These are phyloP conservation scores for Grus americana DNA, from an alignment of 2,113 vertebrate species.

Conservation along the genomic window DNA sequence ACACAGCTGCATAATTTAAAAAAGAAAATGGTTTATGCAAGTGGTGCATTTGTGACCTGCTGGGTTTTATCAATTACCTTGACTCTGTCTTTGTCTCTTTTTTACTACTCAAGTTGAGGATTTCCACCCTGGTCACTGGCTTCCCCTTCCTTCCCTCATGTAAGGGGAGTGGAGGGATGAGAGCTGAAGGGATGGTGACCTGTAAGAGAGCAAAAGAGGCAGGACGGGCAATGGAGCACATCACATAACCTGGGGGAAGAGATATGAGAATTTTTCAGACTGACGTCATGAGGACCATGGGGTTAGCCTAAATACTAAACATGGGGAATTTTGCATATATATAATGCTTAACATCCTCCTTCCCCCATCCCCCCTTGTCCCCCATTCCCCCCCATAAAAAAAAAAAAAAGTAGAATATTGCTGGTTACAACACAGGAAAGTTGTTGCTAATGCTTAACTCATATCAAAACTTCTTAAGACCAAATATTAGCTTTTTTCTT, in stretches of 20 bases:
- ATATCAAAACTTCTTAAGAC: background rate
- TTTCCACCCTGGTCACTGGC: background rate
- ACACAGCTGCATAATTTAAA: background rate
- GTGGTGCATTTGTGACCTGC: background rate
- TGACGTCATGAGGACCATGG: background rate
- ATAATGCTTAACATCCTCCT: background rate
- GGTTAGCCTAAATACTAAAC: background rate
- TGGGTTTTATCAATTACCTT: background rate
- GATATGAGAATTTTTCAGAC: background rate
- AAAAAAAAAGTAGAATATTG: background rate
- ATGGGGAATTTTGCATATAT: background rate
- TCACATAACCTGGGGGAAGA: background rate
- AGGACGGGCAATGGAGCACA: background rate
- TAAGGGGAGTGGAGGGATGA: background rate
- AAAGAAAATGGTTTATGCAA: background rate
- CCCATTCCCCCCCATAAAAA: no score
- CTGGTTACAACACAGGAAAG: background rate
- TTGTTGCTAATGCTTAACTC: background rate
- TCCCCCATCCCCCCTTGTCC: no score
- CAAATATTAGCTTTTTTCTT: background rate
- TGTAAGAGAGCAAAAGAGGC: background rate
- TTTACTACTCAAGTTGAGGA: background rate
- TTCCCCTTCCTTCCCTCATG: background rate
- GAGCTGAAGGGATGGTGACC: background rate
- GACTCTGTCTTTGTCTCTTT: background rate